Conservation (phyloP, 2,888 invertebrate genomes). For the Drosophila fungiperda region DNA sequence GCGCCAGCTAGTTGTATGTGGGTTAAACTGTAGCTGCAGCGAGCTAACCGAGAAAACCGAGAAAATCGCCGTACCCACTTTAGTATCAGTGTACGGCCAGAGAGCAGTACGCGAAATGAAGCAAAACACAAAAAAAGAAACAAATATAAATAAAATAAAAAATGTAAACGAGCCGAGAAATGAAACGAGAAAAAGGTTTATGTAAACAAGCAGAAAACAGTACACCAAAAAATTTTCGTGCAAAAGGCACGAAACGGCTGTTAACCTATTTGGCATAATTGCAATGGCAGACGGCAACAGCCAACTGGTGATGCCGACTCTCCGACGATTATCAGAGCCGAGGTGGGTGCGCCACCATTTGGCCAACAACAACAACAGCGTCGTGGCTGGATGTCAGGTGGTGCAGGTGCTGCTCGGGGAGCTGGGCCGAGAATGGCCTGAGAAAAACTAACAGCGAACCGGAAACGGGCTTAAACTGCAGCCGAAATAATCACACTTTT, state of each 20-base stretch:
- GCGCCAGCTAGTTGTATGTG: conserved; percentile 51
- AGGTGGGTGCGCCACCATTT: conserved; percentile 12
- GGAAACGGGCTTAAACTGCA: conserved; percentile 29
- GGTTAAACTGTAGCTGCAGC: conserved; percentile 68
- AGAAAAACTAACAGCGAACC: conserved; percentile 9
- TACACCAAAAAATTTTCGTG: conserved; percentile 52
- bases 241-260: conserved; percentile 78
- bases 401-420: conserved; percentile 13
- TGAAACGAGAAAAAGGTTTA: conserved; percentile 68
- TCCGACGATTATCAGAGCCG: conserved; percentile 35
- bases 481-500: background rate
- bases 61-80: background rate
- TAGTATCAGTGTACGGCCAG: conserved; percentile 12
- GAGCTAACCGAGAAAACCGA: conserved; percentile 23
- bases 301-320: conserved; percentile 50
- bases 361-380: conserved; percentile 1
- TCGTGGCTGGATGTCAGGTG: conserved; percentile 5
- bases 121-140: background rate
- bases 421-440: background rate
- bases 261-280: conserved; percentile 78
- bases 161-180: conserved; percentile 23
- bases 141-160: background rate
- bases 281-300: conserved; percentile 51
- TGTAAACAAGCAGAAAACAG: conserved; percentile 65
- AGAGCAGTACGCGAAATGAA: conserved; percentile 23